Base-by-base conservation (phyloP, 2,113 vertebrate genomes). In the Bungarus multicinctus region DNA sequence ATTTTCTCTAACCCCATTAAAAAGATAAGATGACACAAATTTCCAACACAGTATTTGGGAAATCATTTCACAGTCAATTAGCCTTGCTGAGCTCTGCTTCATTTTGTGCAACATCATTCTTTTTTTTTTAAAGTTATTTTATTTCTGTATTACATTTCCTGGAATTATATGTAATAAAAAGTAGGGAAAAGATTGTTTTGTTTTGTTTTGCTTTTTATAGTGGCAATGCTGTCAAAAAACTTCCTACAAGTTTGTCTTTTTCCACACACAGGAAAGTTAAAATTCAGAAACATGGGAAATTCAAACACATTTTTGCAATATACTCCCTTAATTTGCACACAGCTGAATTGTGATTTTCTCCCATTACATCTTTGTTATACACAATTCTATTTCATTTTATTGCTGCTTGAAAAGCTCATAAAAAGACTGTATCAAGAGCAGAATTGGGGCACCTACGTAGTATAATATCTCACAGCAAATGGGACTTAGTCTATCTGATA, bases 21-120 rank as follows among this genome's bases (percentile, higher is more conserved):
- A 90, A 27, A 85, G 34, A 0, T 22, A 92, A 14, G 92, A 54
- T 69, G 22, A 95, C 54, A 47, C 89, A 92, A 92, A 87, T 12
- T 43, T 90, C 3, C 85, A 69, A 45, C 0, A 25, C 0, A 43
- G 10, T 54, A 39, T 87, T 89, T 92, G 89, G 1, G 14, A 94
- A 93, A 9, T 53, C 11, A 30, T 89, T 93, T 89, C 92, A 69
- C 53, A 87, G 91, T 50, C 93, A 58, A 85, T 93, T 94, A 90
- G 39, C 47, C 92, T 64, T 34, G 53, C 3, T n/a, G 12, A 43
- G 34, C 34, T 86, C 16, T 69, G 23, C 87, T 43, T 89, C 89
- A 47, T 86, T n/a, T 90, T 85, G 7, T 74, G 7, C 4, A 88
- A 57, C 27, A 1, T 74, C 52, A 81, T 87, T 94, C 74, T 0